phyloP scores from a whole-genome alignment of 2,113 vertebrate genomes.

The Nesoenas mayeri region DNA sequence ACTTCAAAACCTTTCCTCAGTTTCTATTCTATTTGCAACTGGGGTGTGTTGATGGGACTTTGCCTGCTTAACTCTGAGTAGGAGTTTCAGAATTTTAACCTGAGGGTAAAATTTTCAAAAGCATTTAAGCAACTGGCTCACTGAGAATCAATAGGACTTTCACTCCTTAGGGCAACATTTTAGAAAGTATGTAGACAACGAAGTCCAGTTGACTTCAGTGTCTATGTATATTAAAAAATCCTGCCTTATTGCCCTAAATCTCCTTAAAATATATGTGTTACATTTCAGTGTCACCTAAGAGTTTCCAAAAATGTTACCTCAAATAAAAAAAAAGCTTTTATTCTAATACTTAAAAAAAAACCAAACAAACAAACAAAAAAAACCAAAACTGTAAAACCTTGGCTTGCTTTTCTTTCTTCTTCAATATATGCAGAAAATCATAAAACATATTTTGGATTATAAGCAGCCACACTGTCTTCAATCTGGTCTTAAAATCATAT shows the following conservation, averaged over 20 bases:
- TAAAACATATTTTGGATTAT: not conserved
- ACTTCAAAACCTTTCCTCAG: constrained; percentile 54
- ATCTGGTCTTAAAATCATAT: constrained; percentile 1
- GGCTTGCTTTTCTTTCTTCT: not conserved
- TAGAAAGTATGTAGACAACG: not conserved
- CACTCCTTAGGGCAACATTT: constrained; percentile 49
- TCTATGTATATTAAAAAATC: not conserved
- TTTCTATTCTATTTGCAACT: constrained; percentile 58
- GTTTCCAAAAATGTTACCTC: not conserved
- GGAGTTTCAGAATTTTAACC: constrained; percentile 67
- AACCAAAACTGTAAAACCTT: not conserved
- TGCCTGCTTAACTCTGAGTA: constrained; percentile 27
- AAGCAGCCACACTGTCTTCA: not conserved
- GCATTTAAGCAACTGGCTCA: constrained; percentile 35
- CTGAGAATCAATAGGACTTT: constrained; percentile 54
- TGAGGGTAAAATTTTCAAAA: constrained; percentile 65
- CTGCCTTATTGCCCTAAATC: not conserved
- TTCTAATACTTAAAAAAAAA: not conserved
- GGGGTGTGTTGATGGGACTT: constrained; percentile 35
- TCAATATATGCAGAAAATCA: not conserved
- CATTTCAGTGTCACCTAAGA: not conserved
- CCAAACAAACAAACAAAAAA: too few relatives aligned
- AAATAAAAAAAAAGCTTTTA: not conserved
- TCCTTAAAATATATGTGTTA: not conserved
- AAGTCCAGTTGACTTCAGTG: constrained; percentile 30